Evolutionary conservation across 2,888 invertebrate genomes (phyloP).

Genomic region (Panorpa germanica): DNA sequence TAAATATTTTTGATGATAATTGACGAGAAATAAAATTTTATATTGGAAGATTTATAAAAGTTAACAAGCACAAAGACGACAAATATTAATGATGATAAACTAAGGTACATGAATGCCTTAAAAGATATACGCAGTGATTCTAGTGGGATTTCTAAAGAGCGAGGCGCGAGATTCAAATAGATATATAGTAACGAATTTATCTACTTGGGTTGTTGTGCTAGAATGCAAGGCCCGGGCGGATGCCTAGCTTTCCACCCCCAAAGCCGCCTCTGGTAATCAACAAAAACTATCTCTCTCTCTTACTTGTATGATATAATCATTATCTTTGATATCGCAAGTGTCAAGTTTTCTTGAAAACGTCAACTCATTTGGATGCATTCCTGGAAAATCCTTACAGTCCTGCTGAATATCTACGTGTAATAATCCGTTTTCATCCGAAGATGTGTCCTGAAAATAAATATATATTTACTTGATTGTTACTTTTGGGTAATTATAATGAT

Average conservation of each 20-base stretch:
- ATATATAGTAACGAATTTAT: too few relatives aligned
- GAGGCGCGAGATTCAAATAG: too few relatives aligned
- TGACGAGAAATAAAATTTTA: too few relatives aligned
- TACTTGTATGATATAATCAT: slow-evolving; percentile 66
- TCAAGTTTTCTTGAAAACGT: slow-evolving; percentile 64
- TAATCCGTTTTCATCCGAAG: slow-evolving; percentile 44
- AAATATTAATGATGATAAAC: too few relatives aligned
- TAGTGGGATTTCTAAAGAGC: too few relatives aligned
- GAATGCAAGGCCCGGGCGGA: background rate
- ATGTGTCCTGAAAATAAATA: slow-evolving; percentile 40
- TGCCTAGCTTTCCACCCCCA: background rate
- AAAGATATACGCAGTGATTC: too few relatives aligned
- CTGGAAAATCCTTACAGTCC: slow-evolving; percentile 45
- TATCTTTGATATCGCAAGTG: slow-evolving; percentile 61
- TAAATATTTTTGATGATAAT: too few relatives aligned
- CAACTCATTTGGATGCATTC: slow-evolving; percentile 30
- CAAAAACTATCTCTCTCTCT: slow-evolving; percentile 8
- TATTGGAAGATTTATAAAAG: too few relatives aligned
- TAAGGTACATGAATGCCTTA: too few relatives aligned
- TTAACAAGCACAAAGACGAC: too few relatives aligned
- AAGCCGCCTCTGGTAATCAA: background rate
- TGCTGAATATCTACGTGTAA: slow-evolving; percentile 49
- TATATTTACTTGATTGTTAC: slow-evolving; percentile 8
- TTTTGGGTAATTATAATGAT: slow-evolving; percentile 2
- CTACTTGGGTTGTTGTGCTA: background rate